A percentile compares a stretch with the other conserved stretches of the same genome.
Conservation (phyloP, 2,113 vertebrate species). For the Chaetodon auriga region DNA sequence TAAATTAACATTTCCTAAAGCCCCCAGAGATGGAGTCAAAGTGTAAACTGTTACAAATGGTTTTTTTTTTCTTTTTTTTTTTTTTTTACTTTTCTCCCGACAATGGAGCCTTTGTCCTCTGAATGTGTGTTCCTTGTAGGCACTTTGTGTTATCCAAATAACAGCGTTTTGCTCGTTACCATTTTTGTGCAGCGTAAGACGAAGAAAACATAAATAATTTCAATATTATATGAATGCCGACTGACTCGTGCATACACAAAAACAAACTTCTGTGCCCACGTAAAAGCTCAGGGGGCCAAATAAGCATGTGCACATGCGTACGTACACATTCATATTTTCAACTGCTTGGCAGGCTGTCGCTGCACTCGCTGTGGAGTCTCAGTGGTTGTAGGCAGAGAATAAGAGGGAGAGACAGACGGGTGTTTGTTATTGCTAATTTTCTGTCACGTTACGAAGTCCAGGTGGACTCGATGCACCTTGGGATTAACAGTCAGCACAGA, state of each 20-base stretch:
- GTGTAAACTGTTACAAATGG: constrained; percentile 67
- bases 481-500: constrained; percentile 60
- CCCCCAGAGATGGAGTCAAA: constrained; percentile 75
- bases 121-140: constrained; percentile 49
- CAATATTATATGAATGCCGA: constrained; percentile 43
- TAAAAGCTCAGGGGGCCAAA: constrained; percentile 46
- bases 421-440: constrained; percentile 69
- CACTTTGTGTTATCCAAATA: constrained; percentile 56
- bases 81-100: constrained; percentile 44
- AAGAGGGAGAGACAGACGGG: constrained; percentile 41
- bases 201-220: constrained; percentile 17
- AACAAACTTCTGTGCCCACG: constrained; percentile 56
- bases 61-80: no score
- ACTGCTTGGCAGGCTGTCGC: constrained; percentile 63
- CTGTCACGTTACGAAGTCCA: constrained; percentile 53
- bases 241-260: constrained; percentile 41
- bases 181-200: constrained; percentile 32
- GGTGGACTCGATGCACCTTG: constrained; percentile 30
- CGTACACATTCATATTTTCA: constrained; percentile 46
- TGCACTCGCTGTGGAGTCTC: constrained; percentile 51
- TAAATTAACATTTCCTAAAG: constrained; percentile 77
- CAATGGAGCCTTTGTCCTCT: constrained; percentile 64
- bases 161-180: constrained; percentile 34
- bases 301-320: constrained; percentile 52
- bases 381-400: constrained; percentile 49